phyloP scores from a whole-genome alignment of 2,888 invertebrate genomes.

The Agapostemon virescens region DNA sequence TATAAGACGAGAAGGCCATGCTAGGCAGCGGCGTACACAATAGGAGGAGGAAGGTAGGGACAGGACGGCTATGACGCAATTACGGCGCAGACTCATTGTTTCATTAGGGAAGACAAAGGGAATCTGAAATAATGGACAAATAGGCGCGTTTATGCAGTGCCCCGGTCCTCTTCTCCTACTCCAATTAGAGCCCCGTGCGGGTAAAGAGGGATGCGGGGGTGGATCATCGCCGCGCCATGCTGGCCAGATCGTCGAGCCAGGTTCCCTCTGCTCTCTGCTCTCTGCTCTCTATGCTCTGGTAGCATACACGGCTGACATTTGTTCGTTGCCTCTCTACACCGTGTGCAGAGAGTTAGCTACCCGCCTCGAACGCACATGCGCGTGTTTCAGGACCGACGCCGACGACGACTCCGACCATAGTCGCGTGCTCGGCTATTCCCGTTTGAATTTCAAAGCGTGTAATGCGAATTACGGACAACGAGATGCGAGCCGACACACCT shows the following conservation, averaged over 20 bases:
- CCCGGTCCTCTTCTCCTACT: constrained; percentile 72
- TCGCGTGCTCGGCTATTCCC: constrained; percentile 41
- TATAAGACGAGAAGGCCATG: constrained; percentile 68
- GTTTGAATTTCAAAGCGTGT: constrained; percentile 47
- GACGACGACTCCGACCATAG: constrained; percentile 26
- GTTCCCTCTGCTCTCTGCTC: constrained; percentile 25
- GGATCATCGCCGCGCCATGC: constrained; percentile 31
- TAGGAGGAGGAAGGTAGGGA: constrained; percentile 51
- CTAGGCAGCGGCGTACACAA: constrained; percentile 63
- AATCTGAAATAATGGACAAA: constrained; percentile 81
- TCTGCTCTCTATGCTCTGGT: neutral
- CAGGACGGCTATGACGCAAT: constrained; percentile 71
- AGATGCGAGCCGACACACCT: constrained; percentile 21
- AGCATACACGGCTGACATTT: constrained; percentile 35
- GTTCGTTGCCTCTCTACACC: constrained; percentile 22
- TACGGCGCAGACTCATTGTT: constrained; percentile 80
- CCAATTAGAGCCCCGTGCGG: constrained; percentile 77
- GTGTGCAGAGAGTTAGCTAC: constrained; percentile 42
- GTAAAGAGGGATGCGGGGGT: constrained; percentile 52
- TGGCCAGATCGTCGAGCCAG: constrained; percentile 51
- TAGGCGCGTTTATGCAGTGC: constrained; percentile 79
- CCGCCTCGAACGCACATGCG: constrained; percentile 21
- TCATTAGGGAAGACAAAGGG: constrained; percentile 80
- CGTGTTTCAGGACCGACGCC: constrained; percentile 25
- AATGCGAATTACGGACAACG: constrained; percentile 43